Evolutionary conservation across 2,888 invertebrate species (phyloP).

Genomic region (Limnephilus marmoratus): DNA sequence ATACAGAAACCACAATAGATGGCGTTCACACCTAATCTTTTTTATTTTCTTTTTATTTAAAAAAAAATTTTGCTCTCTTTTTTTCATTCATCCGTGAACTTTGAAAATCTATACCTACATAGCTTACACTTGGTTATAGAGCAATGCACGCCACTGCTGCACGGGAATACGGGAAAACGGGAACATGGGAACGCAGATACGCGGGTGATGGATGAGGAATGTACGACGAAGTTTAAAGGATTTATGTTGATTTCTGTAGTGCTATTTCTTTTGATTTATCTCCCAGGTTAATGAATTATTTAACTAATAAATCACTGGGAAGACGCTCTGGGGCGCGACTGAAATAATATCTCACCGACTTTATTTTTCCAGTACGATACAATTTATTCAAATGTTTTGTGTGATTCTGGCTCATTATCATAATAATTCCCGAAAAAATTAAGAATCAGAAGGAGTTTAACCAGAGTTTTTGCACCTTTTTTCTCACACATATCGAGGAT

Average conservation of each 20-base stretch:
- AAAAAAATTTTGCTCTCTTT: no score
- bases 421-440: not conserved
- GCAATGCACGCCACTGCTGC: no score
- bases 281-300: not conserved
- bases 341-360: not conserved
- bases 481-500: not conserved
- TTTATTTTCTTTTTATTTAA: no score
- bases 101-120: no score
- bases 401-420: not conserved
- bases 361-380: not conserved
- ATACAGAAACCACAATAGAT: no score
- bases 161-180: not conserved
- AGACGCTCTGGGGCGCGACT: not conserved
- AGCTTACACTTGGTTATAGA: no score
- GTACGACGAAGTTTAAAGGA: not conserved
- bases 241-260: not conserved
- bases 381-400: not conserved
- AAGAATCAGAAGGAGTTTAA: not conserved
- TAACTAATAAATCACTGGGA: not conserved
- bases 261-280: not conserved
- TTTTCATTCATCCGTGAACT: no score
- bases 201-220: not conserved
- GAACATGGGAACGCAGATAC: not conserved
- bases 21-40: no score
- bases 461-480: not conserved